Percentiles rank a stretch among this genome's conserved stretches.
phyloP scores from a whole-genome alignment of 2,113 vertebrate species.

The Emydura subglobosa region DNA sequence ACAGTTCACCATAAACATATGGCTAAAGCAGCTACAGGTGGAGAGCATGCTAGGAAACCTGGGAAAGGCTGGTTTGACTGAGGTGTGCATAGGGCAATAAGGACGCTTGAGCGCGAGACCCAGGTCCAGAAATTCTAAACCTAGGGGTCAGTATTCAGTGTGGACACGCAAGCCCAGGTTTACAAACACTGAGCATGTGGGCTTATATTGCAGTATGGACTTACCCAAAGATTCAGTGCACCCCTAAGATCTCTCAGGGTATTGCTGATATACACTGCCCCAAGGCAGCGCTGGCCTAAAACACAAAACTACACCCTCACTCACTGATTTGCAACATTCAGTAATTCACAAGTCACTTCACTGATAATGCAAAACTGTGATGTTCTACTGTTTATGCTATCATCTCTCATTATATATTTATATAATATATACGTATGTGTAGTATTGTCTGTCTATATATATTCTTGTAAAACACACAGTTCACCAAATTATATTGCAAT shows the following conservation, averaged over 20 bases:
- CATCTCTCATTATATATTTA: neutral
- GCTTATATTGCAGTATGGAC: neutral
- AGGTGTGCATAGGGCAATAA: too few species aligned
- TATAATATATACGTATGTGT: neutral
- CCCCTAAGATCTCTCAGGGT: neutral
- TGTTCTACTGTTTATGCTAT: neutral
- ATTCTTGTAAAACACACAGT: neutral
- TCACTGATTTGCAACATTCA: neutral
- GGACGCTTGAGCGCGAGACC: too few species aligned
- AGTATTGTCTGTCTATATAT: neutral
- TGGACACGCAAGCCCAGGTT: too few species aligned
- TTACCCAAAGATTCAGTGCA: neutral
- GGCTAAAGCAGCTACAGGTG: too few species aligned
- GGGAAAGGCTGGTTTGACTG: too few species aligned
- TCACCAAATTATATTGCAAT: neutral
- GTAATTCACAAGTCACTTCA: neutral
- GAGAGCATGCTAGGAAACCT: too few species aligned
- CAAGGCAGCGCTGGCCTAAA: neutral
- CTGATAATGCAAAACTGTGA: neutral
- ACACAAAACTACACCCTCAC: neutral
- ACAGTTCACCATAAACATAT: too few species aligned
- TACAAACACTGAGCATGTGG: neutral
- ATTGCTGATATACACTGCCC: neutral
- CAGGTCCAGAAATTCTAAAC: too few species aligned
- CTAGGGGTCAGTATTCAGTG: too few species aligned